Evolutionary conservation across 2,797 vertebrate species (phyloP).

Genomic region (Gila robusta): DNA sequence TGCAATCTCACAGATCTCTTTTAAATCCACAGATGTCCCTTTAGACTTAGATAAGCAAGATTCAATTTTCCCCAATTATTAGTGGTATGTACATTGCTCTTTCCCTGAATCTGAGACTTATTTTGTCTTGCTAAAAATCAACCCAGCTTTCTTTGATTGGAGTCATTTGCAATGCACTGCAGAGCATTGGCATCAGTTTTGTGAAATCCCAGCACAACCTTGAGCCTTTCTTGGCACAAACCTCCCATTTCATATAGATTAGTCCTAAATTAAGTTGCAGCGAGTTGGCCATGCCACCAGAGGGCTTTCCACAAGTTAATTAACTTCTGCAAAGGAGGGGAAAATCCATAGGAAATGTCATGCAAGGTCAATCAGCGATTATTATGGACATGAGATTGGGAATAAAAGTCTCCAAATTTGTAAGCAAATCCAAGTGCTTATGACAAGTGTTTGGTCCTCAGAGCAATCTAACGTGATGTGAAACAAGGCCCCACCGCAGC

Average conservation of each 20-base stretch:
- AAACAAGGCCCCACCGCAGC: neutral
- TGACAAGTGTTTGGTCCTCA: conserved; percentile 9
- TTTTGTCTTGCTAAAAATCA: conserved; percentile 4
- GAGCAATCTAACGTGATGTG: neutral
- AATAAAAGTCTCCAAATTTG: conserved; percentile 36
- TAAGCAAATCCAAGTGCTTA: conserved; percentile 9
- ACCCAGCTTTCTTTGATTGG: neutral
- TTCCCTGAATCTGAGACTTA: neutral
- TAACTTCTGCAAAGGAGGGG: conserved; percentile 55
- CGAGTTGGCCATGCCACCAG: conserved; percentile 31
- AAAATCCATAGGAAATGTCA: conserved; percentile 57
- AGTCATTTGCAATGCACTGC: conserved; percentile 16
- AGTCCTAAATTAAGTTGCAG: conserved; percentile 55
- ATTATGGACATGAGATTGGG: conserved; percentile 45
- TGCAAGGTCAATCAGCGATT: conserved; percentile 56
- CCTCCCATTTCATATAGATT: conserved; percentile 53
- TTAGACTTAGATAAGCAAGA: neutral
- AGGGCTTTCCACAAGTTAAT: conserved; percentile 55
- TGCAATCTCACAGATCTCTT: neutral
- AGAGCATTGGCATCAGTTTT: conserved; percentile 5
- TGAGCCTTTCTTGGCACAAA: conserved; percentile 43
- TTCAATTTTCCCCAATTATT: neutral
- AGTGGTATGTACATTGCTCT: neutral
- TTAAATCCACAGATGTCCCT: neutral
- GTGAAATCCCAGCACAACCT: conserved; percentile 45